Conservation (phyloP, 2,113 vertebrate species). For the Fulica atra region DNA sequence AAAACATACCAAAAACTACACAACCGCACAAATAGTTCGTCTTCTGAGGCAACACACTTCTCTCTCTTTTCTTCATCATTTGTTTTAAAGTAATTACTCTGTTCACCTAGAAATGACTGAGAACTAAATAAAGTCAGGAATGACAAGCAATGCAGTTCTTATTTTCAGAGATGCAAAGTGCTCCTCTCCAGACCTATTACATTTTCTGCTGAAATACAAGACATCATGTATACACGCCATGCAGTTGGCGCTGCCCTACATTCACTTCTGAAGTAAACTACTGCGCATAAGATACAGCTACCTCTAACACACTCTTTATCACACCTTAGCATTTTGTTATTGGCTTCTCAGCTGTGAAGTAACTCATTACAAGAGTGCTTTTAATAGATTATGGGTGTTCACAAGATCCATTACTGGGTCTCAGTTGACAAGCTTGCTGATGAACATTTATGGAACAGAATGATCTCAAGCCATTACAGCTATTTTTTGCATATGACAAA, state of each 20-base stretch:
- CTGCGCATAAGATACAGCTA: background rate
- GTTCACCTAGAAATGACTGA: background rate
- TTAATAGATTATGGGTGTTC: background rate
- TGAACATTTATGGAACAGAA: background rate
- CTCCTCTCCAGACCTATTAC: background rate
- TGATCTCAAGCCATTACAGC: background rate
- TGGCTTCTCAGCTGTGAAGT: background rate
- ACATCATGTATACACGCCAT: accelerated
- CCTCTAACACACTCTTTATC: background rate
- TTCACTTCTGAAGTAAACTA: background rate
- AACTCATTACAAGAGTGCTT: background rate
- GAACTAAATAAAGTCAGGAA: background rate
- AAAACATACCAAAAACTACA: background rate
- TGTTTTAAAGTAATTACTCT: background rate
- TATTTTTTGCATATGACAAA: background rate
- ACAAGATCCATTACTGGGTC: background rate
- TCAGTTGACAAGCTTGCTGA: background rate
- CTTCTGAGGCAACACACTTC: background rate
- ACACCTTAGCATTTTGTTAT: background rate
- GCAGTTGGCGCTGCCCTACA: background rate
- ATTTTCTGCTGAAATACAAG: background rate
- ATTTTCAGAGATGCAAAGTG: background rate
- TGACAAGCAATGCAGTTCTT: background rate
- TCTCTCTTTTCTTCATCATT: background rate
- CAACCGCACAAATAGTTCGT: background rate